Evolutionary conservation across 2,113 vertebrate species (phyloP), one percentile per base, ranked within the genome.

Genomic region (Lampris incognitus): DNA sequence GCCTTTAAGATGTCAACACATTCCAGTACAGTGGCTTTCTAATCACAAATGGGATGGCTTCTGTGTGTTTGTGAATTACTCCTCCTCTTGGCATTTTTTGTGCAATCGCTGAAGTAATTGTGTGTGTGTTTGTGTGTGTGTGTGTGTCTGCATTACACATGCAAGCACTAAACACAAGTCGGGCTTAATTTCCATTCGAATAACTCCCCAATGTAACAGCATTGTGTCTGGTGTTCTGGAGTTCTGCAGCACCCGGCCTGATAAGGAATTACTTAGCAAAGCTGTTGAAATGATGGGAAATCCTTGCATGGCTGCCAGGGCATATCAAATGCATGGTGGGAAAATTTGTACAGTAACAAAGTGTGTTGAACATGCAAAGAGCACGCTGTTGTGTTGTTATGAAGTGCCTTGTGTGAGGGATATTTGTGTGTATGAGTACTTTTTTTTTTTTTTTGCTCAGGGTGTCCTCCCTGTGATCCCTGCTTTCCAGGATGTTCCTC

Each of bases 201-300:
- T 8, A 60, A 65, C 48, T 75, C 87, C 61, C 74, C 64, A 54
- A 82, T 84, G 80, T 50, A n/a, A 2, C 55, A 37, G 37, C 66
- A 74, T 72, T 64, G 81, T 84, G 79, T 89, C 69, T 73, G 76
- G 69, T 74, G 36, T 71, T 78, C 77, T 80, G 77, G 75, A 81
- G 82, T 69, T 24, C 24, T 57, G 66, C 69, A 54, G 79, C 13
- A 38, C 66, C 81, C 72, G 74, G 72, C 42, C 72, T 79, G 81
- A 91, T 88, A 91, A 90, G 84, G 81, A 83, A 85, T 84, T 79
- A 80, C 81, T 89, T 72, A 67, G 71, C 85, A 72, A 68, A 80
- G 75, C 88, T 87, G 89, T 69, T 89, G 86, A 86, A 89, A 81
- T 82, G 78, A 85, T 91, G 85, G 85, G 85, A 76, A 88, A 9